phyloP scores from a whole-genome alignment of 2,113 vertebrate species.

The Pelecanoides urinatrix region DNA sequence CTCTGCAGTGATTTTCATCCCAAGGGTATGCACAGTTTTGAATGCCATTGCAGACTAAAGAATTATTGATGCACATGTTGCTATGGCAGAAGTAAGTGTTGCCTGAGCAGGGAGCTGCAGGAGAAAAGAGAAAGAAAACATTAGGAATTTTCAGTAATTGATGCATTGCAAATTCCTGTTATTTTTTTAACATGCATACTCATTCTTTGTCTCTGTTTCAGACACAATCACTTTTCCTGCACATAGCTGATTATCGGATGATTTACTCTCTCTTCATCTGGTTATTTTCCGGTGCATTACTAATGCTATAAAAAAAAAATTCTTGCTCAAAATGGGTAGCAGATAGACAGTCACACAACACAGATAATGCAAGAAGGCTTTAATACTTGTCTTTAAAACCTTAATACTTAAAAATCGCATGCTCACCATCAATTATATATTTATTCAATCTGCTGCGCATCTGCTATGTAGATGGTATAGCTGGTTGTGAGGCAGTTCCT shows the following conservation, averaged over 20 bases:
- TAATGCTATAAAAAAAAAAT: background rate
- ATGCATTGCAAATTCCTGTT: background rate
- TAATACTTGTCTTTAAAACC: background rate
- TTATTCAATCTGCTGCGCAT: background rate
- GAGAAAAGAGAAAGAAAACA: slow-evolving; percentile 43
- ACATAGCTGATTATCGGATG: background rate
- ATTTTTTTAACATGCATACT: background rate
- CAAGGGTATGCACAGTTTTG: slow-evolving; percentile 99
- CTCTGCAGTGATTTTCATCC: slow-evolving; percentile 99
- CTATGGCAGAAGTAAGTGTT: slow-evolving; percentile 98
- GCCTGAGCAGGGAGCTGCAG: slow-evolving; percentile 89
- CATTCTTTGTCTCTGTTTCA: background rate
- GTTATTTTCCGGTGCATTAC: background rate
- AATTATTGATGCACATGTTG: slow-evolving; percentile 99
- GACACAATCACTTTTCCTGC: background rate
- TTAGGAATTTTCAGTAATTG: background rate
- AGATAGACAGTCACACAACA: background rate
- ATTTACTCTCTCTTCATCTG: background rate
- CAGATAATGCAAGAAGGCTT: background rate
- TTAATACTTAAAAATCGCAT: background rate
- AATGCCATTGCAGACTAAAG: slow-evolving; percentile 95
- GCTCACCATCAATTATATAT: background rate
- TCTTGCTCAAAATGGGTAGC: background rate
- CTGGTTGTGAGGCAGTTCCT: background rate
- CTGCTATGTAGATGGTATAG: background rate